Evolutionary conservation across 2,797 vertebrate species (phyloP), one percentile per base, ranked within the genome.

Genomic region (Microctenopoma stevenorrisi): DNA sequence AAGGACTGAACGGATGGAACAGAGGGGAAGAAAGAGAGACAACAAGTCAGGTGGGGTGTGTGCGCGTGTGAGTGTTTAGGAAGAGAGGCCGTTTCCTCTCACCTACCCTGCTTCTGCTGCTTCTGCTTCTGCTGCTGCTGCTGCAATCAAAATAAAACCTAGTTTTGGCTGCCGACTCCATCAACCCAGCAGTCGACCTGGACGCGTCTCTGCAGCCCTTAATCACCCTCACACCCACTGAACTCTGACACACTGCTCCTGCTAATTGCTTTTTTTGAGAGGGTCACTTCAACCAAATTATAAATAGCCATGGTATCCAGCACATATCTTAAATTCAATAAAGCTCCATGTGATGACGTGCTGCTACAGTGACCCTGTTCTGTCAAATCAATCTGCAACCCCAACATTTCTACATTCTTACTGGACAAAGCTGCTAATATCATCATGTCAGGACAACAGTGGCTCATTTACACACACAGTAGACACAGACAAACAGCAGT

Each of bases 181-280:
- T 54, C n/a, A 33, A 30, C 84, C 73, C 84, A 87, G 83, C 83
- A 51, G 82, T 50, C 66, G 56, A 77, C 14, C 72, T 84, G 77
- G 64, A 74, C 50, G 13, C 43, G 4, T 14, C 49, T 1, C 51
- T 0, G 28, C 26, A 18, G 26, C 57, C 43, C 48, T 46, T 42
- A 28, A 1, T n/a, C 48, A 42, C 56, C 16, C 68, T 1, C 28
- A 61, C 74, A 61, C 65, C 51, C 55, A 1, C 50, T 58, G 52
- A 61, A 51, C 81, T 68, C 30, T 8, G 38, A n/a, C 77, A 64
- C 69, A 5, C 64, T 67, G 72, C 5, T 72, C 26, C 38, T 35
- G 81, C 54, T 77, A 83, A 79, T 77, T 75, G 9, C 48, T 58
- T 76, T 58, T 76, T 66, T 57, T 56, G 2, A 40, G 67, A 54